phyloP scores from a whole-genome alignment of 2,797 vertebrate species.

The Xiphorhynchus erythropygius region DNA sequence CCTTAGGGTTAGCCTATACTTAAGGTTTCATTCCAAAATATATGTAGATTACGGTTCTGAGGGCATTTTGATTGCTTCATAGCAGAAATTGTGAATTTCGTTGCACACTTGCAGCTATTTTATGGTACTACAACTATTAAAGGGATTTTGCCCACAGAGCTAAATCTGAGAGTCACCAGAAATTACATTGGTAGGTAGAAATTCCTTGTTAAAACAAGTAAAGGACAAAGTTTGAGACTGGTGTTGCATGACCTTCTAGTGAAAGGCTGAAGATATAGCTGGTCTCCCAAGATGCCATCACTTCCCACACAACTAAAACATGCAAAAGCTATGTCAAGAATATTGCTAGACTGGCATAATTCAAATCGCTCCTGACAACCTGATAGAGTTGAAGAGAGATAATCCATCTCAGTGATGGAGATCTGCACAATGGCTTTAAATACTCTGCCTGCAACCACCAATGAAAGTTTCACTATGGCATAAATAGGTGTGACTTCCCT shows the following conservation, averaged over 20 bases:
- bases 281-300: neutral
- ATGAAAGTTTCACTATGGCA: neutral
- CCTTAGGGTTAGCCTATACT: conserved; percentile 1
- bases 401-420: neutral
- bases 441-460: neutral
- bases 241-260: neutral
- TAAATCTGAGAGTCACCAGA: neutral
- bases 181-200: neutral
- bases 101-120: neutral
- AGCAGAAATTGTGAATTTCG: neutral
- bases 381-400: neutral
- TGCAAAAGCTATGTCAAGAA: neutral
- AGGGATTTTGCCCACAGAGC: neutral
- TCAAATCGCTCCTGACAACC: neutral
- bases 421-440: neutral
- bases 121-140: neutral
- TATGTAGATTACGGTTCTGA: neutral
- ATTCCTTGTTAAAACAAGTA: neutral
- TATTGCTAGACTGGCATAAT: neutral
- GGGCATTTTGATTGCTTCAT: neutral
- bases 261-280: neutral
- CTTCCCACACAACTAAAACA: neutral
- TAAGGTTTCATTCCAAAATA: conserved; percentile 28
- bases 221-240: neutral
- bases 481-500: neutral